Evolutionary conservation across 53 echinoderm and acorn worm species (phyloP).

Genomic region (Paelopatides confundens): DNA sequence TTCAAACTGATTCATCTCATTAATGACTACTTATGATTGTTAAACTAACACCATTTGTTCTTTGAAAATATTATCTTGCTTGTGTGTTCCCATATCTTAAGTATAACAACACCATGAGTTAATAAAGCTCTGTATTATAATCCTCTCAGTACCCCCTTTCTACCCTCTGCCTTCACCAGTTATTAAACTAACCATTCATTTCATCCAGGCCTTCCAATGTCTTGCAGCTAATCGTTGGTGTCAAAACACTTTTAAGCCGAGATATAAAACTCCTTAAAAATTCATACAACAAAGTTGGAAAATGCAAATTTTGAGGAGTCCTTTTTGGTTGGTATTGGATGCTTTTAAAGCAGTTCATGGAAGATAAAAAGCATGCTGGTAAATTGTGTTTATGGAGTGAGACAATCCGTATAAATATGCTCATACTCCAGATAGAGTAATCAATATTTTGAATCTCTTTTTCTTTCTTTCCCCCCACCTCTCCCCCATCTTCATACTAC

Average conservation of each 20-base stretch:
- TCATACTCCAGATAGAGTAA: too few relatives aligned
- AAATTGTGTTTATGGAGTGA: too few relatives aligned
- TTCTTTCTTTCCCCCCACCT: neutral
- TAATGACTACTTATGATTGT: neutral
- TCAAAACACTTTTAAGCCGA: neutral
- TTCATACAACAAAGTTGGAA: constrained; percentile 31
- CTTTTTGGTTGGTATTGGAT: neutral
- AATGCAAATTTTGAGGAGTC: constrained; percentile 28
- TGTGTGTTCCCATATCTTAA: neutral
- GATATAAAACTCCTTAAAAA: neutral
- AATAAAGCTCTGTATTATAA: neutral
- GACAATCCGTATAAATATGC: too few relatives aligned
- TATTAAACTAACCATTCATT: neutral
- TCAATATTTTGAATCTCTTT: too few relatives aligned
- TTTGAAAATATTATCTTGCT: neutral
- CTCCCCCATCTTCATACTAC: too few relatives aligned
- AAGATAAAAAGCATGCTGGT: too few relatives aligned
- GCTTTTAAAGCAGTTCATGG: too few relatives aligned
- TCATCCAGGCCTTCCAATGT: neutral
- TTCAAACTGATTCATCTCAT: too few relatives aligned
- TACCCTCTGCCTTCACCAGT: neutral
- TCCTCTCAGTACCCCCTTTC: neutral
- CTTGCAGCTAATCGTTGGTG: neutral
- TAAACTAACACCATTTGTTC: neutral
- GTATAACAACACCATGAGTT: neutral